Evolutionary conservation across 2,113 vertebrate species (phyloP).

Genomic region (Pomatorhinus ruficollis): DNA sequence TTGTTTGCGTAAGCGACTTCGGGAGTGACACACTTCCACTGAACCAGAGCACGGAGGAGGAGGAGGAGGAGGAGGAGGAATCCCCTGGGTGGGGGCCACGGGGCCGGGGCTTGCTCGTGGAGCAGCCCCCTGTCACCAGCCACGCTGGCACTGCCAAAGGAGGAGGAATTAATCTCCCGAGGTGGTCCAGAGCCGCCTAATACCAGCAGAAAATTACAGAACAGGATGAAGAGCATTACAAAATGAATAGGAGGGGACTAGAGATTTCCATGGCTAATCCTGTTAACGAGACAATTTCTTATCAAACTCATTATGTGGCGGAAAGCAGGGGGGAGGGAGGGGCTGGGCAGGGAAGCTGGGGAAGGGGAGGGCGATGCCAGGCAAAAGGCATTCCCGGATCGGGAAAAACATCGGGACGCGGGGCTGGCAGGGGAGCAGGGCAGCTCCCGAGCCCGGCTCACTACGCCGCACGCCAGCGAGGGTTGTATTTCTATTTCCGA

Average conservation of each 20-base stretch:
- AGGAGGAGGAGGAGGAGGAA: neutral
- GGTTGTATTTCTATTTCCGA: neutral
- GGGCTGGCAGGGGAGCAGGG: neutral
- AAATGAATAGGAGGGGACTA: slow-evolving; percentile 72
- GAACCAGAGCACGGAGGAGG: neutral
- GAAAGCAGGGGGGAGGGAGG: neutral
- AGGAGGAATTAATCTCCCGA: slow-evolving; percentile 61
- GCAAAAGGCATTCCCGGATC: neutral
- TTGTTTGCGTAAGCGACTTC: neutral
- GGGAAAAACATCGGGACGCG: accelerated
- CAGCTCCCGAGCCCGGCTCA: neutral
- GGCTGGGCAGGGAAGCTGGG: neutral
- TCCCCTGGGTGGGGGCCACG: neutral
- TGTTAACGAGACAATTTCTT: slow-evolving; percentile 81
- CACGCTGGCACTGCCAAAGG: neutral
- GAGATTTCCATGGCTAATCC: slow-evolving; percentile 78
- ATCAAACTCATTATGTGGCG: slow-evolving; percentile 75
- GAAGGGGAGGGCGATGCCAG: neutral
- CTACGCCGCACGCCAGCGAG: accelerated
- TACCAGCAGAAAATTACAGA: slow-evolving; percentile 74
- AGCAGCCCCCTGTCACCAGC: neutral
- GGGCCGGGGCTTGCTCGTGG: neutral
- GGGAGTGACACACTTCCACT: neutral
- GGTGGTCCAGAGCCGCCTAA: slow-evolving; percentile 62
- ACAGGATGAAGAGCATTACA: slow-evolving; percentile 68